phyloP scores from a whole-genome alignment of 2,888 invertebrate species.

The Celastrina argiolus region DNA sequence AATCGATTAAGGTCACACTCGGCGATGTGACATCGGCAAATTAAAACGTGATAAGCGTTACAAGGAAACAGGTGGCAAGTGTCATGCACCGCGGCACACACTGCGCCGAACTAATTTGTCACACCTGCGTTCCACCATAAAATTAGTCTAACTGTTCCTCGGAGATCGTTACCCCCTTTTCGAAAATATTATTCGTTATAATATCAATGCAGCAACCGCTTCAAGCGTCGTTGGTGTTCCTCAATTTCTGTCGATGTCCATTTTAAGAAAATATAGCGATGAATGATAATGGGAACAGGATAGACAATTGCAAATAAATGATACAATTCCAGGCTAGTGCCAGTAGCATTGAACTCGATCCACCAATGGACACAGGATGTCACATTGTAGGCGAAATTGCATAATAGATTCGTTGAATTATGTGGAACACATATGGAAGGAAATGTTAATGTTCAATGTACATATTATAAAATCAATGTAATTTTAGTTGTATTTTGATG shows the following conservation, averaged over 20 bases:
- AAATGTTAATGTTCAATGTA: background rate
- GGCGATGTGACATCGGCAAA: conserved; percentile 25
- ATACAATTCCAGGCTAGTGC: background rate
- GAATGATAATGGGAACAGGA: background rate
- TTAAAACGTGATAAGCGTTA: conserved; percentile 45
- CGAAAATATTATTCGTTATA: background rate
- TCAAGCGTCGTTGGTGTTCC: background rate
- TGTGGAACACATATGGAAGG: background rate
- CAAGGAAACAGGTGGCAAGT: conserved; percentile 43
- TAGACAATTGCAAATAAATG: background rate
- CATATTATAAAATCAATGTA: background rate
- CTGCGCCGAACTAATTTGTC: conserved; percentile 49
- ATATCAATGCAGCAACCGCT: background rate
- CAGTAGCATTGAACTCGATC: conserved; percentile 1
- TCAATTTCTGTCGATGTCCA: background rate
- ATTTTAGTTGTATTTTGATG: background rate
- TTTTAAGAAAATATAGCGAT: background rate
- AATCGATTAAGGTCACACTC: conserved; percentile 51
- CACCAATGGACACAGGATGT: conserved; percentile 3
- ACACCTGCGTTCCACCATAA: conserved; percentile 40
- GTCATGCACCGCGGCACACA: conserved; percentile 42
- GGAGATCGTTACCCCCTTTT: conserved; percentile 5
- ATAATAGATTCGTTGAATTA: background rate
- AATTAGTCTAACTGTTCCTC: conserved; percentile 52
- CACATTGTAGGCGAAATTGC: background rate